Percentiles rank a stretch among this genome's conserved stretches.
Conservation (phyloP, 2,797 vertebrate genomes). For the Hydrocynus forskahlii region DNA sequence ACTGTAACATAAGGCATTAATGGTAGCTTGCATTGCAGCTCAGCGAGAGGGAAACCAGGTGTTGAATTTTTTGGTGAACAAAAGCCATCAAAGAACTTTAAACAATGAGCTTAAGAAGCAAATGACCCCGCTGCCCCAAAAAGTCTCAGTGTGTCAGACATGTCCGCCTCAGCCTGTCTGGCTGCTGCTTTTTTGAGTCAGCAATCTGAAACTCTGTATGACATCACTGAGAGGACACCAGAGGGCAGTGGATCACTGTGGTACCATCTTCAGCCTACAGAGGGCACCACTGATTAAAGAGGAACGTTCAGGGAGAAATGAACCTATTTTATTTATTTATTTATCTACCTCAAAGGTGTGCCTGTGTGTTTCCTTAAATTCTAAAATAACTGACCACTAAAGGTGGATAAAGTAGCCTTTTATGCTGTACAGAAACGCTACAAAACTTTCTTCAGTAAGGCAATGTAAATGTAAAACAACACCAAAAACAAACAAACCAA, state of each 20-base stretch:
- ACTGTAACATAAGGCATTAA: conserved; percentile 6
- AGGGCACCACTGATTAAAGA: conserved; percentile 45
- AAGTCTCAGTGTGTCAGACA: conserved; percentile 62
- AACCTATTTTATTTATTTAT: neutral
- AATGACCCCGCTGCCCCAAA: conserved; percentile 6
- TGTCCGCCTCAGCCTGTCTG: conserved; percentile 59
- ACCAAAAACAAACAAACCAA: too few species aligned
- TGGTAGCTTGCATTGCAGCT: neutral
- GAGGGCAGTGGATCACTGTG: conserved; percentile 52
- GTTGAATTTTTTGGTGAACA: conserved; percentile 11
- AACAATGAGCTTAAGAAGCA: conserved; percentile 7
- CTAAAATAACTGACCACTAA: neutral
- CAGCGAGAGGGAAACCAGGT: conserved; percentile 38
- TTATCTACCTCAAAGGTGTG: neutral
- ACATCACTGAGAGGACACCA: conserved; percentile 63
- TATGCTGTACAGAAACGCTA: neutral
- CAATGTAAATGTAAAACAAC: too few species aligned
- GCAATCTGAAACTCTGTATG: conserved; percentile 10
- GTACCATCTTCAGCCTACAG: conserved; percentile 40
- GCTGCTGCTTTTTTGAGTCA: conserved; percentile 20
- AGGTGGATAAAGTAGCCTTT: neutral
- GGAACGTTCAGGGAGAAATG: neutral
- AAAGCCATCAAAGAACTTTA: conserved; percentile 10
- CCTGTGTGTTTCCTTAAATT: neutral
- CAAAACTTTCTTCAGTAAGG: too few species aligned